Conservation (phyloP, 2,888 invertebrate species). For the Xestia xanthographa region DNA sequence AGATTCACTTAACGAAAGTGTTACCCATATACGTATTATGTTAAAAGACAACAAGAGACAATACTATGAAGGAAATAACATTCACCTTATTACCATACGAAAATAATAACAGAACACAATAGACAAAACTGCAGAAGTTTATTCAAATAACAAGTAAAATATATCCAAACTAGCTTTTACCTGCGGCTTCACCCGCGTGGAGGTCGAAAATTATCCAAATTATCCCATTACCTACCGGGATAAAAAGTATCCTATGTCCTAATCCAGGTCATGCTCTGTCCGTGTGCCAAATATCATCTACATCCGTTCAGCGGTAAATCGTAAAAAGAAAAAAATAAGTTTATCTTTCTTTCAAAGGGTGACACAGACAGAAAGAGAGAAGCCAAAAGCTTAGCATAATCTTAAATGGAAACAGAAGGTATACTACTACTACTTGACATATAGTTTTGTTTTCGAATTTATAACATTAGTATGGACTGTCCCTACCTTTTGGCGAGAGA, state of each 20-base stretch:
- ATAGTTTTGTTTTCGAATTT: neutral
- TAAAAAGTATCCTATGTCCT: neutral
- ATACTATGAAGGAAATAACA: slow-evolving; percentile 20
- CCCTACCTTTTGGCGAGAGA: slow-evolving; percentile 69
- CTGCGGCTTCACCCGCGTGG: neutral
- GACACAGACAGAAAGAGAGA: neutral
- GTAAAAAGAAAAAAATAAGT: neutral
- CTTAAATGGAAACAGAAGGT: neutral
- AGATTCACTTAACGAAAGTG: neutral
- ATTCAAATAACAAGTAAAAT: slow-evolving; percentile 8
- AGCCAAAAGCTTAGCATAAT: neutral
- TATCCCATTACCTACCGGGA: too few relatives aligned
- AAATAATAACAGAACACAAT: neutral
- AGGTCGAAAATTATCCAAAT: too few relatives aligned
- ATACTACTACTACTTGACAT: neutral
- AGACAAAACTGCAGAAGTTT: neutral
- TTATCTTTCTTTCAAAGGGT: neutral
- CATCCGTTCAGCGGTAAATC: neutral
- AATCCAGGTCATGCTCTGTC: neutral
- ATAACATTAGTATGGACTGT: neutral
- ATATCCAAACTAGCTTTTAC: neutral
- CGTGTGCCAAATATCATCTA: neutral
- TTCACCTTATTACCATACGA: slow-evolving; percentile 7
- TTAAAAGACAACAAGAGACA: neutral
- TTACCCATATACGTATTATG: neutral